A percentile compares a stretch with the other conserved stretches of the same genome.
These are phyloP conservation scores for Caradrina kadenii DNA, from an alignment of 2,888 invertebrate genomes.

Conservation along the genomic window DNA sequence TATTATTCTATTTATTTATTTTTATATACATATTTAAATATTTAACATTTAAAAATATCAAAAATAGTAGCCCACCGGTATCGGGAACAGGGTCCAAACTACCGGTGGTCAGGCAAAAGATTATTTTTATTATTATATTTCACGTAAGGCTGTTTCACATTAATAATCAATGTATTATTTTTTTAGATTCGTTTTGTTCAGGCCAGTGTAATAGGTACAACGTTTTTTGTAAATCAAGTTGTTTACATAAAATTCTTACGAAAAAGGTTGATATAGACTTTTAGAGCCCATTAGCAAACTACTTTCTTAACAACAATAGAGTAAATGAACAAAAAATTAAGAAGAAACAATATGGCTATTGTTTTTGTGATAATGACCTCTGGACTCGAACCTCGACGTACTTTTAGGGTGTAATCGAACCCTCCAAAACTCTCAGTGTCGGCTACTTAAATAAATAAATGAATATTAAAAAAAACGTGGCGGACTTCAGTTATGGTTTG, in stretches of 20 bases:
- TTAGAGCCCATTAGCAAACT: slow-evolving; percentile 18
- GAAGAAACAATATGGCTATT: slow-evolving; percentile 9
- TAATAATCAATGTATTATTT: too few relatives aligned
- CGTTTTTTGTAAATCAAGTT: neutral
- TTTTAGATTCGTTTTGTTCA: too few relatives aligned
- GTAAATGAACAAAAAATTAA: slow-evolving; percentile 8
- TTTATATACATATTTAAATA: too few relatives aligned
- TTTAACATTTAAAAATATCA: too few relatives aligned
- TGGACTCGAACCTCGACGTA: slow-evolving; percentile 28
- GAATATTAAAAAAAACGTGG: slow-evolving; percentile 33
- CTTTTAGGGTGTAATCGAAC: slow-evolving; percentile 20
- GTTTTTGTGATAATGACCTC: slow-evolving; percentile 27
- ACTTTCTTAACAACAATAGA: slow-evolving; percentile 30
- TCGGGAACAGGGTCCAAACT: too few relatives aligned
- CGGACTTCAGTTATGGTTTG: slow-evolving; percentile 7
- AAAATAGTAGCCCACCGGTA: too few relatives aligned
- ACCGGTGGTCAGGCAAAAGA: too few relatives aligned
- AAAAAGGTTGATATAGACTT: neutral
- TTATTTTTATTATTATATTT: too few relatives aligned
- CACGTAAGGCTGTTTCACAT: too few relatives aligned
- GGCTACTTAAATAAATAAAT: slow-evolving; percentile 42
- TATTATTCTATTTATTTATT: too few relatives aligned
- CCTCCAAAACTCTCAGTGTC: slow-evolving; percentile 16
- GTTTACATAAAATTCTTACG: neutral
- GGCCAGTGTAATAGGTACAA: too few relatives aligned